Conservation (phyloP, 2,113 vertebrate genomes). For the Amia ocellicauda region DNA sequence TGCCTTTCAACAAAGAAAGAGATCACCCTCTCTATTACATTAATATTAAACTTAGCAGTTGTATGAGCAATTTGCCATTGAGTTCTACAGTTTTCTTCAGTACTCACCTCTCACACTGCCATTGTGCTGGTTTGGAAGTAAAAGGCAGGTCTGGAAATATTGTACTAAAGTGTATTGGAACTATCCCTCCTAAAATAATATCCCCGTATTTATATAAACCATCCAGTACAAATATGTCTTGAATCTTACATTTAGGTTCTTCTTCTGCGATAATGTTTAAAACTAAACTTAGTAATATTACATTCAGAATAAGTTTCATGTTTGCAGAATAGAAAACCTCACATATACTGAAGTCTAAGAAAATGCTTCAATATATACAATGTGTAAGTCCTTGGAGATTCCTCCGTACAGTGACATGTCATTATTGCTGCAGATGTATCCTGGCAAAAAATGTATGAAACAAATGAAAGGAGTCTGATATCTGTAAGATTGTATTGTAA, state of each 20-base stretch:
- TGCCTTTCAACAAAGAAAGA: neutral
- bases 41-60: too few species aligned
- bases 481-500: too few species aligned
- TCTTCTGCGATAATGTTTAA: neutral
- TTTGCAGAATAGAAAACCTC: too few species aligned
- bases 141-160: constrained; percentile 40
- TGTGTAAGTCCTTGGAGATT: neutral
- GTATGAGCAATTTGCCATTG: too few species aligned
- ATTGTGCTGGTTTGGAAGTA: constrained; percentile 42
- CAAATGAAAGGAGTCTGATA: constrained; percentile 19
- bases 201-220: constrained; percentile 41
- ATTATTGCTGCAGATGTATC: too few species aligned
- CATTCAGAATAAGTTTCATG: constrained; percentile 14
- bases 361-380: too few species aligned
- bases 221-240: constrained; percentile 27
- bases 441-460: too few species aligned
- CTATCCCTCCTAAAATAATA: constrained; percentile 47
- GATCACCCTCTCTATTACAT: too few species aligned
- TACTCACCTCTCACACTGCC: constrained; percentile 47
- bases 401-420: too few species aligned
- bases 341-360: too few species aligned
- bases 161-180: constrained; percentile 44
- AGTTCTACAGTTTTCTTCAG: too few species aligned
- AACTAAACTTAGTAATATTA: neutral
- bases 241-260: constrained; percentile 28